phyloP scores from a whole-genome alignment of 2,113 vertebrate genomes.

The Peromyscus maniculatus region DNA sequence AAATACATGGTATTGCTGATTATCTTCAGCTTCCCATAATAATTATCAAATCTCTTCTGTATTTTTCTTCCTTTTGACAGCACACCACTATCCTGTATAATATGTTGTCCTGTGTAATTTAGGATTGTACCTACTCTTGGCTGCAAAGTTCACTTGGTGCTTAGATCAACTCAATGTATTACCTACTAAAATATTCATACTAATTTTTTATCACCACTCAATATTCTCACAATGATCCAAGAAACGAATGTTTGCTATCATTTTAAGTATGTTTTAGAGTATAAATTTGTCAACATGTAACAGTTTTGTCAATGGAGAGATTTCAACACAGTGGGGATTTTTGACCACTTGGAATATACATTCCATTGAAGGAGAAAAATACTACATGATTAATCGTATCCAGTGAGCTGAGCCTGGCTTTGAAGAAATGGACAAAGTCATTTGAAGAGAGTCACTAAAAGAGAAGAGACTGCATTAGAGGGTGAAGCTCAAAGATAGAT shows the following conservation, averaged over 20 bases:
- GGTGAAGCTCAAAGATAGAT: not conserved
- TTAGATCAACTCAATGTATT: not conserved
- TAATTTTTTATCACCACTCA: not conserved
- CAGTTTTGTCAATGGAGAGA: not conserved
- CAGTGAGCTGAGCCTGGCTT: too few species aligned
- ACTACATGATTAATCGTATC: not conserved
- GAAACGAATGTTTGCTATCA: not conserved
- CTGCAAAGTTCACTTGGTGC: conserved; percentile 12
- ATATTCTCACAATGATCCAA: not conserved
- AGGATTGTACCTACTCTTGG: not conserved
- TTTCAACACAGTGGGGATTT: not conserved
- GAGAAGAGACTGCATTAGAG: not conserved
- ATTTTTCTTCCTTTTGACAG: conserved; percentile 9
- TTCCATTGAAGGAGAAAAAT: not conserved
- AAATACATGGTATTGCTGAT: not conserved
- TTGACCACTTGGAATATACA: not conserved
- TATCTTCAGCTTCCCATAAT: not conserved
- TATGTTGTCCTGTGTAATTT: not conserved
- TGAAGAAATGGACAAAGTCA: not conserved
- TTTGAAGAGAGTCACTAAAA: not conserved
- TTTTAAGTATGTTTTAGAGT: not conserved
- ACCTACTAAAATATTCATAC: not conserved
- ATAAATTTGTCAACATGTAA: not conserved
- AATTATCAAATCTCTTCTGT: not conserved
- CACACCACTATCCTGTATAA: not conserved